phyloP scores from a whole-genome alignment of 2,888 invertebrate genomes.

The Leptopilina syphax region DNA sequence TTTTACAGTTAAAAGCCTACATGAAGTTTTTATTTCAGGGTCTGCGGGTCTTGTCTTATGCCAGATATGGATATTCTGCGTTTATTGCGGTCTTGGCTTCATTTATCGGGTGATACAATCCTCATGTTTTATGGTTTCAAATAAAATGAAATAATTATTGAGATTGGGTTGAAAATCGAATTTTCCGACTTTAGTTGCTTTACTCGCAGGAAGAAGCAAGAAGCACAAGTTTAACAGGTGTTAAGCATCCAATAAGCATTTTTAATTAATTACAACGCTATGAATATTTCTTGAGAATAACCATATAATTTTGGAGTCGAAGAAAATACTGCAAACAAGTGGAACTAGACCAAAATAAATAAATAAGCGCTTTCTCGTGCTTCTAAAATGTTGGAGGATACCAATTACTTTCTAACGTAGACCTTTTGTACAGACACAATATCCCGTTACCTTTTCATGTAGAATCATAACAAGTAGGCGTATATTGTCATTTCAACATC shows the following conservation, averaged over 20 bases:
- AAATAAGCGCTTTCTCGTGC: constrained; percentile 22
- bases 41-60: constrained; percentile 22
- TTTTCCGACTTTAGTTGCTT: no score
- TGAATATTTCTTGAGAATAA: no score
- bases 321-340: no score
- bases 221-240: no score
- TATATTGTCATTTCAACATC: constrained; percentile 6
- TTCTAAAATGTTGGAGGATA: constrained; percentile 26
- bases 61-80: constrained; percentile 26
- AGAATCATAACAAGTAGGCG: constrained; percentile 13
- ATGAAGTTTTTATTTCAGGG: constrained; percentile 16
- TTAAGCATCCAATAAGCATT: no score
- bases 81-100: neutral
- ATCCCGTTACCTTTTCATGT: constrained; percentile 29
- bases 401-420: constrained; percentile 33
- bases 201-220: no score
- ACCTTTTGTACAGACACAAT: constrained; percentile 19
- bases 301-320: no score
- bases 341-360: no score
- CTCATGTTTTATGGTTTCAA: no score
- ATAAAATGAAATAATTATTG: no score
- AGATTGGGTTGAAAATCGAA: no score
- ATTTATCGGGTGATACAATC: constrained; percentile 10
- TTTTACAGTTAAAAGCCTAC: constrained; percentile 18
- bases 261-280: no score